phyloP scores from a whole-genome alignment of 2,113 vertebrate species.

The Zosterops borbonicus region DNA sequence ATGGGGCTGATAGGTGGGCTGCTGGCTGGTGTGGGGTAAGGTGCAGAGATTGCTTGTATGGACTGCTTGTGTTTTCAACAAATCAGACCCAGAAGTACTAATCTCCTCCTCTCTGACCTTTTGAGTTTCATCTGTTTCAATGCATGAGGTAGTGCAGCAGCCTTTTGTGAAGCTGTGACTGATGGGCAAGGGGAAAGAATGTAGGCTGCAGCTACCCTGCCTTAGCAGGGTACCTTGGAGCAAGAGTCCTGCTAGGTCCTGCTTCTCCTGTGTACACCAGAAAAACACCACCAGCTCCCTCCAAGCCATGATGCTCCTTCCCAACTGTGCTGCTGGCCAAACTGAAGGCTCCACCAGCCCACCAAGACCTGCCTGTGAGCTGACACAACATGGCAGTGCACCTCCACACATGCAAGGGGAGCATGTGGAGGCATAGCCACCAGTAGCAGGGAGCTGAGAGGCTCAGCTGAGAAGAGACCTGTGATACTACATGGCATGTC shows the following conservation, averaged over 20 bases:
- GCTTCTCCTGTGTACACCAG: background rate
- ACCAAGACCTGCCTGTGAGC: background rate
- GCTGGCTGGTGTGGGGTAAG: background rate
- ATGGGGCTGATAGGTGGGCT: background rate
- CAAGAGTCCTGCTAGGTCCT: background rate
- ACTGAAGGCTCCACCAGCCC: background rate
- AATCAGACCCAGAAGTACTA: background rate
- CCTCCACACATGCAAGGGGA: background rate
- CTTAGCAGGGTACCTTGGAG: background rate
- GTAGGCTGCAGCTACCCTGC: background rate
- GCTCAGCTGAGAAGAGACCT: background rate
- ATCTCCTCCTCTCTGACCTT: background rate
- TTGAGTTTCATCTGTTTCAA: background rate
- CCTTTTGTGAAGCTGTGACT: background rate
- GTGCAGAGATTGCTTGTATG: background rate
- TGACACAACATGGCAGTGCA: background rate
- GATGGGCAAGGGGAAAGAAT: background rate
- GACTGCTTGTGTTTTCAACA: background rate
- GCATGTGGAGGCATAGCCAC: background rate
- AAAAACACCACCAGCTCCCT: background rate
- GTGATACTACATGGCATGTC: accelerated
- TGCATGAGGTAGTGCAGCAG: background rate
- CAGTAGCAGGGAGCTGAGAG: background rate
- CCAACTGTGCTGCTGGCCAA: background rate
- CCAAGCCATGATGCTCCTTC: background rate